A percentile compares a stretch with the other conserved stretches of the same genome.
These are phyloP conservation scores for Drosophila paulistorum DNA, from an alignment of 1,140 invertebrate species.

Conservation along the genomic window DNA sequence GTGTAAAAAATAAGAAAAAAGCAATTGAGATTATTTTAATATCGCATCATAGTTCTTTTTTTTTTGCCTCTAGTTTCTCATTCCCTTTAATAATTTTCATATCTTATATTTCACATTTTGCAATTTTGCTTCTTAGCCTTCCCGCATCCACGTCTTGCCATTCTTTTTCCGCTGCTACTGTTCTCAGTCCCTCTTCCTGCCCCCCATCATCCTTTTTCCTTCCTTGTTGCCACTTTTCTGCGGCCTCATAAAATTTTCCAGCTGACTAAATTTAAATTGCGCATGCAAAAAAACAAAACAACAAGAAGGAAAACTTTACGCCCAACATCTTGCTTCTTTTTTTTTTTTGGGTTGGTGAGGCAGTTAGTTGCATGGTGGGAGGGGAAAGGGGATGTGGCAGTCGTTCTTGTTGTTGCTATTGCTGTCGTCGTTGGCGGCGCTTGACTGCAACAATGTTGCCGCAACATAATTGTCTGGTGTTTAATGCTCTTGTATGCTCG, in stretches of 20 bases:
- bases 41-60: neutral
- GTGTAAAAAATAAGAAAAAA: neutral
- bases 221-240: slow-evolving; percentile 26
- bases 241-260: slow-evolving; percentile 38
- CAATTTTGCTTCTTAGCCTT: slow-evolving; percentile 6
- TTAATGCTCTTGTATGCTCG: slow-evolving; percentile 61
- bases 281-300: slow-evolving; percentile 50
- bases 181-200: neutral
- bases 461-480: slow-evolving; percentile 60
- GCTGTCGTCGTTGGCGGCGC: slow-evolving; percentile 19
- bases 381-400: slow-evolving; percentile 18
- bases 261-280: slow-evolving; percentile 63
- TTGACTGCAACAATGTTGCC: slow-evolving; percentile 61
- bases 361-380: neutral
- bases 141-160: no score
- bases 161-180: slow-evolving; percentile 15
- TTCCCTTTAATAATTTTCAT: neutral
- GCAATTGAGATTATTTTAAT: slow-evolving; percentile 8
- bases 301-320: slow-evolving; percentile 29
- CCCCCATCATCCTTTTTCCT: neutral
- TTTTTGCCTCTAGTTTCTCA: neutral
- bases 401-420: slow-evolving; percentile 30
- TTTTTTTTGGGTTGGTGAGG: slow-evolving; percentile 11
- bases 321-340: neutral
- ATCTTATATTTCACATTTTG: neutral